Percentiles rank a stretch among this genome's conserved stretches.
Conservation (phyloP, 1,140 invertebrate genomes). For the Drosophila nigromelanica region DNA sequence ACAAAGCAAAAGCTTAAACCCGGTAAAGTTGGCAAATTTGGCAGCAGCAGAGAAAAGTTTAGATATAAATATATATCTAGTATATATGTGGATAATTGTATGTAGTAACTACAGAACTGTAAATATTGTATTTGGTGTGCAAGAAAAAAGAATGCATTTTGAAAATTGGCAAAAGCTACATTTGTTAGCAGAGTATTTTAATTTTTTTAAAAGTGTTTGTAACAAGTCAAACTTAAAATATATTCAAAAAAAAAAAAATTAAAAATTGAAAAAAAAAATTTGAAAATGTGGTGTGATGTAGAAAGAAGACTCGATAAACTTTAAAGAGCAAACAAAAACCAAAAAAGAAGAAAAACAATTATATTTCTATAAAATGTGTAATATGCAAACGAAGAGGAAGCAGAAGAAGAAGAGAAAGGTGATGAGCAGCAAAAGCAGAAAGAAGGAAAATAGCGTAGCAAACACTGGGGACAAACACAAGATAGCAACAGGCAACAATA, state of each 20-base stretch:
- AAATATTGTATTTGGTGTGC: conserved; percentile 74
- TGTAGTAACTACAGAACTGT: conserved; percentile 55
- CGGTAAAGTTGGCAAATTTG: conserved; percentile 13
- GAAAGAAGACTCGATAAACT: conserved; percentile 70
- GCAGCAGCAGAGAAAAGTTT: conserved; percentile 21
- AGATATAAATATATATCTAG: conserved; percentile 22
- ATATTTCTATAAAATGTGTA: conserved; percentile 73
- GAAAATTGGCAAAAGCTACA: conserved; percentile 38
- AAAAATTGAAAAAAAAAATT: conserved; percentile 30
- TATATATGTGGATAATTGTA: conserved; percentile 31
- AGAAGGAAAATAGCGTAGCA: conserved; percentile 56
- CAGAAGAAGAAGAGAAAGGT: conserved; percentile 18
- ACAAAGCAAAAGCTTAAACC: conserved; percentile 10
- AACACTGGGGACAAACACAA: conserved; percentile 56
- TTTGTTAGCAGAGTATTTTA: conserved; percentile 61
- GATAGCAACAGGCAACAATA: conserved; percentile 60
- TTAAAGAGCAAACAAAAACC: conserved; percentile 29
- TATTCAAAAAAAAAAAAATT: conserved; percentile 5
- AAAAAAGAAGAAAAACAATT: conserved; percentile 47
- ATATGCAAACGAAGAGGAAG: conserved; percentile 24
- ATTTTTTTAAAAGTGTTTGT: conserved; percentile 57
- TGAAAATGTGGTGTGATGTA: conserved; percentile 62
- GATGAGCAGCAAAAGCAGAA: conserved; percentile 22
- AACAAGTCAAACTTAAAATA: conserved; percentile 12
- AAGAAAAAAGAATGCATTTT: conserved; percentile 25